Evolutionary conservation across 2,113 vertebrate species (phyloP).

Genomic region (Equus przewalskii): DNA sequence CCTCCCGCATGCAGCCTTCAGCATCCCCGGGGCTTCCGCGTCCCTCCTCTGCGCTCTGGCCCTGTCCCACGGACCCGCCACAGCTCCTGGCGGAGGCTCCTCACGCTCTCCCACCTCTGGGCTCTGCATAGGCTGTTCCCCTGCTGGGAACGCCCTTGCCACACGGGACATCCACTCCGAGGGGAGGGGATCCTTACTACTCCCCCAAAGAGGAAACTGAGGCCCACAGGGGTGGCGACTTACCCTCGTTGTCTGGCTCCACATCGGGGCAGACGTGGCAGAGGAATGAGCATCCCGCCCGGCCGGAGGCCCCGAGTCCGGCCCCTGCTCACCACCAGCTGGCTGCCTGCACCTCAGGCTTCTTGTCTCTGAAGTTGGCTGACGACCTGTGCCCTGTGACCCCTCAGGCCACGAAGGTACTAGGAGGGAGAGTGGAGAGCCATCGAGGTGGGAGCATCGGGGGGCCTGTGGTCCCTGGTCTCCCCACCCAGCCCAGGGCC

Average conservation of each 20-base stretch:
- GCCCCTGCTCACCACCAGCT: not conserved
- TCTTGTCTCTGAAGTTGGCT: not conserved
- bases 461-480: not conserved
- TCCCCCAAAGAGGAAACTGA: not conserved
- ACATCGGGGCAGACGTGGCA: rapidly evolving
- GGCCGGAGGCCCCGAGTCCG: not conserved
- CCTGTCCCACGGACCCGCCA: not conserved
- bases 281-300: not conserved
- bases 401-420: not conserved
- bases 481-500: not conserved
- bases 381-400: not conserved
- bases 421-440: too few relatives aligned
- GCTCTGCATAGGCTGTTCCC: not conserved
- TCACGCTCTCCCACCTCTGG: not conserved
- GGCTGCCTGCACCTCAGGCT: not conserved
- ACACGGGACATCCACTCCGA: rapidly evolving
- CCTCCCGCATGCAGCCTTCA: not conserved
- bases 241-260: not conserved
- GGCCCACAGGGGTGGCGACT: not conserved
- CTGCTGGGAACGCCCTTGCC: not conserved
- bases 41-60: not conserved
- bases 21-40: rapidly evolving
- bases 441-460: rapidly evolving
- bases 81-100: too few relatives aligned
- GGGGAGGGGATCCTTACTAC: not conserved